Percentiles rank a stretch among this genome's conserved stretches.
Evolutionary conservation across 2,113 vertebrate species (phyloP).

Genomic region (Onychostoma macrolepis): DNA sequence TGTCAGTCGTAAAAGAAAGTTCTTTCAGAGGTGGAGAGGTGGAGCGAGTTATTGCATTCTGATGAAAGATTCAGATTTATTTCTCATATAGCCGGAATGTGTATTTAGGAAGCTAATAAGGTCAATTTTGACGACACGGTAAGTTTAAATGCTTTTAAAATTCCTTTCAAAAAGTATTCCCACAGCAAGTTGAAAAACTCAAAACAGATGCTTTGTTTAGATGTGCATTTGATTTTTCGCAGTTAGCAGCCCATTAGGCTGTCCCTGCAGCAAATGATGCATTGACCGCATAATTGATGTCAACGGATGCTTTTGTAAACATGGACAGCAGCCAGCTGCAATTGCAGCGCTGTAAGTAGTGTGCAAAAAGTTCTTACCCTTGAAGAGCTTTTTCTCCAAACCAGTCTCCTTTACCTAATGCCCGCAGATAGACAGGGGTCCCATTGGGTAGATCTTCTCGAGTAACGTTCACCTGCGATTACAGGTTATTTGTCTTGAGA

Average conservation of each 20-base stretch:
- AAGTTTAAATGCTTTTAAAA: neutral
- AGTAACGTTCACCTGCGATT: constrained; percentile 85
- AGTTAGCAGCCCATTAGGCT: constrained; percentile 34
- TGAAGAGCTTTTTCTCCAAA: constrained; percentile 93
- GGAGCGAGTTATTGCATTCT: neutral
- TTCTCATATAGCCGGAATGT: neutral
- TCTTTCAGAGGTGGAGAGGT: neutral
- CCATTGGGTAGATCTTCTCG: constrained; percentile 85
- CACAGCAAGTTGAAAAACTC: neutral
- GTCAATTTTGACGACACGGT: neutral
- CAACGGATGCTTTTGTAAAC: neutral
- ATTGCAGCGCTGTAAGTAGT: neutral
- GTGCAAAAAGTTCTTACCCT: constrained; percentile 74
- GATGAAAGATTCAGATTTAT: neutral
- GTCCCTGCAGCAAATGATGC: neutral
- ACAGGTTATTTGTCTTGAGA: neutral
- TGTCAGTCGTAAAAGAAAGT: neutral
- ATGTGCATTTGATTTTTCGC: constrained; percentile 20
- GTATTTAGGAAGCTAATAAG: neutral
- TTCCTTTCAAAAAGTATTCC: neutral
- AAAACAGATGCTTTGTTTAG: constrained; percentile 32
- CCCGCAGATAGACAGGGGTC: constrained; percentile 81
- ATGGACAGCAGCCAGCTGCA: constrained; percentile 5
- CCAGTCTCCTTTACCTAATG: constrained; percentile 87
- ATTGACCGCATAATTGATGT: constrained; percentile 30